Evolutionary conservation across 1,140 invertebrate species (phyloP), one percentile per base, ranked within the genome.

Genomic region (Prorops nasuta): DNA sequence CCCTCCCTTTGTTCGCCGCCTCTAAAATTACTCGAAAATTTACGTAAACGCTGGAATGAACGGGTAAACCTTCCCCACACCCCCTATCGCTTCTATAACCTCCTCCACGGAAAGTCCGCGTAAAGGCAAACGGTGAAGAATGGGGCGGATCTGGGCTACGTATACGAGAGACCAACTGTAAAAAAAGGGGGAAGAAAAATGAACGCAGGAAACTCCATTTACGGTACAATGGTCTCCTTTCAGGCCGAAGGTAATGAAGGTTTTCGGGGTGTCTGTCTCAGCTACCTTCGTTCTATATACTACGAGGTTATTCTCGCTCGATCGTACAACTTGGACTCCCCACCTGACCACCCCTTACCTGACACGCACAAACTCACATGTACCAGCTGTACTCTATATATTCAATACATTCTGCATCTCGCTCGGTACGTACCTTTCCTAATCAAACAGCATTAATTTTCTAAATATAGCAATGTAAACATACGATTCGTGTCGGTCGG

Each of bases 161-260:
- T 43, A 60, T 46, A 51, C 40, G 48, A 54, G 43, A 53, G 40
- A 50, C 58, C 47, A 52, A 43, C 15, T 35, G 62, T 63, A 63
- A 38, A 32, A 46, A 21, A 44, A 44, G 32, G 22, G 44, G 39
- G 45, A 44, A 41, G 45, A 51, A 32, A 54, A 56, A 54, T 44
- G 48, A 59, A 46, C 45, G 50, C 48, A 38, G 55, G 57, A 44
- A 58, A 67, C 64, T 60, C 64, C 55, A 66, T 68, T 70, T 64
- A 65, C 47, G 51, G 60, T 50, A 69, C 66, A 70, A 70, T 70
- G 57, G 63, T 56, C 57, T 67, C 54, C 58, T 67, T 64, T 63
- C 53, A 62, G 59, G 58, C 63, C 46, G 53, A 55, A 60, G 57
- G 63, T 64, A 68, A 68, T 66, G 66, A 66, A 67, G 56, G 63